These are phyloP conservation scores for Diadegma fenestrale DNA, from an alignment of 2,888 invertebrate genomes.

Conservation along the genomic window DNA sequence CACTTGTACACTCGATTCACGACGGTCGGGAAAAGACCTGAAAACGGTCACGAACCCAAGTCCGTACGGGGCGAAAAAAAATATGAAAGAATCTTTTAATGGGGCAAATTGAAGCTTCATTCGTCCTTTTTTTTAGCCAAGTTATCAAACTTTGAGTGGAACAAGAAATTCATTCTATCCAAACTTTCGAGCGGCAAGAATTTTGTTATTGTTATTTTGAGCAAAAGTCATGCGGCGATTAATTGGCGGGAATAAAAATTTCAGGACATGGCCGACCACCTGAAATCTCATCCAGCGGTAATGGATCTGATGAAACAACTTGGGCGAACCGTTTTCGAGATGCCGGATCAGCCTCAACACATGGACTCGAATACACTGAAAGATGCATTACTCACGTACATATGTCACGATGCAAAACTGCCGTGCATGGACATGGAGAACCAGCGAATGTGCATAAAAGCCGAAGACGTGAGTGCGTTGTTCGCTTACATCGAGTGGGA, in stretches of 20 bases:
- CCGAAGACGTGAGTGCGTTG: slow-evolving; percentile 91
- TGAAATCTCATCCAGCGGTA: slow-evolving; percentile 91
- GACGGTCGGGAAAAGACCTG: no score
- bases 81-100: no score
- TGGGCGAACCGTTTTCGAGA: slow-evolving; percentile 89
- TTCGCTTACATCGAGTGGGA: slow-evolving; percentile 95
- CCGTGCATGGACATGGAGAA: slow-evolving; percentile 89
- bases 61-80: no score
- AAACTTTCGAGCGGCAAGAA: no score
- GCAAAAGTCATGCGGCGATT: background rate
- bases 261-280: slow-evolving; percentile 88
- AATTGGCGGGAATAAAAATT: slow-evolving; percentile 77
- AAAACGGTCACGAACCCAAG: no score
- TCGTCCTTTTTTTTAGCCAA: no score
- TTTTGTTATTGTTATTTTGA: no score
- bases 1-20: no score
- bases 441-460: slow-evolving; percentile 87
- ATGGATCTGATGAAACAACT: slow-evolving; percentile 89
- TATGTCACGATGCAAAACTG: slow-evolving; percentile 93
- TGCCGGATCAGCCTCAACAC: slow-evolving; percentile 87
- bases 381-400: slow-evolving; percentile 93
- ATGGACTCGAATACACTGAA: slow-evolving; percentile 90
- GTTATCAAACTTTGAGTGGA: no score
- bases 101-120: no score
- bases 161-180: no score